A percentile compares a stretch with the other conserved stretches of the same genome.
Evolutionary conservation across 2,888 invertebrate genomes (phyloP).

Genomic region (Epistrophella euchroma): DNA sequence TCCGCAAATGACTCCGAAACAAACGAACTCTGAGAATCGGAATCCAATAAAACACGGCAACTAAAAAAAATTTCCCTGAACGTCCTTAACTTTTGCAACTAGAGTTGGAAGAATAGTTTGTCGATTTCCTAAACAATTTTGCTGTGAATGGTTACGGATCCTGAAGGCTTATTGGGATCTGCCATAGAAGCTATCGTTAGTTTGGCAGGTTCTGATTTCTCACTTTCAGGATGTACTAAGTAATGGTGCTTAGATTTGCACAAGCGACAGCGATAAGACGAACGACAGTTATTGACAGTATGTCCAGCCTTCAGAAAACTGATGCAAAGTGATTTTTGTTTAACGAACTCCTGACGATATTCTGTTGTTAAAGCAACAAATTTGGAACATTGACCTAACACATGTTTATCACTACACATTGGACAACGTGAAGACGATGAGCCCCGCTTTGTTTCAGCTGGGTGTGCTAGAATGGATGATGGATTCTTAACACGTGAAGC

Average conservation of each 20-base stretch:
- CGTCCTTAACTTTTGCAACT: background rate
- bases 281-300: background rate
- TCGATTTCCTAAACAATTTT: background rate
- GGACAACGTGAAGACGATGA: background rate
- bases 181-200: too few species aligned
- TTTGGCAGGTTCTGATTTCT: too few species aligned
- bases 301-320: background rate
- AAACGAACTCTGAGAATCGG: too few species aligned
- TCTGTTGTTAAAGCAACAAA: background rate
- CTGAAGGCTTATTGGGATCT: too few species aligned
- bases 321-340: background rate
- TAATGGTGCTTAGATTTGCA: too few species aligned
- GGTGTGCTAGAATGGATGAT: background rate
- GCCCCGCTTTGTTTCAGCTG: background rate
- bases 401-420: background rate
- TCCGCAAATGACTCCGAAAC: too few species aligned
- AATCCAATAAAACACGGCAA: too few species aligned
- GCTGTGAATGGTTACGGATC: too few species aligned
- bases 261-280: background rate
- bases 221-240: too few species aligned
- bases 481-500: too few species aligned
- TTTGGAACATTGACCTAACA: background rate
- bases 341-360: too few species aligned
- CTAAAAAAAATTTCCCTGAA: background rate
- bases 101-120: background rate